A percentile compares a stretch with the other conserved stretches of the same genome.
These are phyloP conservation scores for Condylostylus longicornis DNA, from an alignment of 1,140 invertebrate genomes.

Conservation along the genomic window DNA sequence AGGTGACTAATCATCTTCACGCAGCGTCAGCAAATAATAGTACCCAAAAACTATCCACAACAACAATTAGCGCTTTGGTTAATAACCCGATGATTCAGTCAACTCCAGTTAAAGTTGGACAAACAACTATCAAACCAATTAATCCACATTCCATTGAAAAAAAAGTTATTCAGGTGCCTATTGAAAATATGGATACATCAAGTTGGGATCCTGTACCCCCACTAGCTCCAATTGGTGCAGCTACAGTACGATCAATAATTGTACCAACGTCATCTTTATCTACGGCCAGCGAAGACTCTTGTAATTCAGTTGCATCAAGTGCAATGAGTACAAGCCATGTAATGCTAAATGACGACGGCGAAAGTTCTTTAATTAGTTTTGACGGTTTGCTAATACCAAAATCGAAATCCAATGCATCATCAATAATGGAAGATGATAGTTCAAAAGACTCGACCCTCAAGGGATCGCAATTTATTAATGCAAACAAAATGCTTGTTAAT, in stretches of 20 bases:
- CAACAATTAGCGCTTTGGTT: conserved; percentile 28
- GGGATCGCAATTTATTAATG: conserved; percentile 31
- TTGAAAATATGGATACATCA: not conserved
- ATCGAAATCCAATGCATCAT: conserved; percentile 37
- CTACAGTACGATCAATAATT: conserved; percentile 5
- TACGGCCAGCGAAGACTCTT: conserved; percentile 38
- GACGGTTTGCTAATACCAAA: conserved; percentile 41
- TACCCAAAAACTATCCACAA: conserved; percentile 23
- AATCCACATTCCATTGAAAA: conserved; percentile 8
- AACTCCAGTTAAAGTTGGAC: conserved; percentile 29
- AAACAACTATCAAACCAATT: conserved; percentile 30
- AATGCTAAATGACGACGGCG: conserved; percentile 38
- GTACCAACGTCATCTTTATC: not conserved
- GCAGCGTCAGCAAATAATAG: conserved; percentile 12
- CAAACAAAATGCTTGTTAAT: conserved; percentile 40
- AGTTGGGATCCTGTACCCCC: conserved; percentile 32
- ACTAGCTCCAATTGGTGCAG: conserved; percentile 32
- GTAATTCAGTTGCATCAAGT: conserved; percentile 40
- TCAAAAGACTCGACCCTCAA: conserved; percentile 39
- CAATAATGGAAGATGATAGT: conserved; percentile 36
- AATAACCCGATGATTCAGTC: conserved; percentile 34
- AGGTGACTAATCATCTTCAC: conserved; percentile 38
- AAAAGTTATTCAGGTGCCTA: not conserved
- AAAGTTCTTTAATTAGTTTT: conserved; percentile 46
- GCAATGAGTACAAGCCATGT: conserved; percentile 34